These are phyloP conservation scores for Pelobates fuscus DNA, from an alignment of 2,113 vertebrate genomes.

Conservation along the genomic window DNA sequence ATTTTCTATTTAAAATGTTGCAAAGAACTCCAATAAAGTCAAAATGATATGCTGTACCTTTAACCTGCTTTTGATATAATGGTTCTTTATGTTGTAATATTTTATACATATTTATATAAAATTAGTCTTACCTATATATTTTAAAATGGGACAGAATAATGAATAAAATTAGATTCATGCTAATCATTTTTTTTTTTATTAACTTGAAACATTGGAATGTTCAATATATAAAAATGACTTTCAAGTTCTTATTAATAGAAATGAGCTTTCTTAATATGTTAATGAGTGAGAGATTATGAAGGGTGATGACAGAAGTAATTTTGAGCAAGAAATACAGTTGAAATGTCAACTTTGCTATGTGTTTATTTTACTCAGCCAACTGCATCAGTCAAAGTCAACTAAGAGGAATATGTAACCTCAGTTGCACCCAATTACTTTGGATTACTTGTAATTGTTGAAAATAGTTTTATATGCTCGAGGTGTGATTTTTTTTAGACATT, in stretches of 20 bases:
- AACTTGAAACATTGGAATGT: no score
- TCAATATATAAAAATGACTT: no score
- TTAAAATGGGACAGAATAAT: no score
- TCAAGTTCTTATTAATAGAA: background rate
- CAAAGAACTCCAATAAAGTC: no score
- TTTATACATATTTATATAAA: no score
- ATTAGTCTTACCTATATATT: no score
- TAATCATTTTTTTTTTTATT: no score
- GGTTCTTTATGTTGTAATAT: no score
- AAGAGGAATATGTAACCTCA: constrained; percentile 28
- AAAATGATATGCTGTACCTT: no score
- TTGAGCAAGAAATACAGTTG: constrained; percentile 5
- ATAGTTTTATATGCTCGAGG: background rate
- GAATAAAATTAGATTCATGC: no score
- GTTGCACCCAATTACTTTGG: constrained; percentile 39
- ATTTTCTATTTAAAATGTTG: no score
- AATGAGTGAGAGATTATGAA: background rate
- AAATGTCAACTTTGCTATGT: constrained; percentile 19
- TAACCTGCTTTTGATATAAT: no score
- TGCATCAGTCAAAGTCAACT: constrained; percentile 33
- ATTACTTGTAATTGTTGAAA: constrained; percentile 36
- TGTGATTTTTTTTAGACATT: constrained; percentile 31
- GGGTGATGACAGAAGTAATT: background rate
- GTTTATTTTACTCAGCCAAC: background rate
- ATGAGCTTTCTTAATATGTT: background rate